phyloP scores from a whole-genome alignment of 1,140 invertebrate species.

The Bombus breviceps region DNA sequence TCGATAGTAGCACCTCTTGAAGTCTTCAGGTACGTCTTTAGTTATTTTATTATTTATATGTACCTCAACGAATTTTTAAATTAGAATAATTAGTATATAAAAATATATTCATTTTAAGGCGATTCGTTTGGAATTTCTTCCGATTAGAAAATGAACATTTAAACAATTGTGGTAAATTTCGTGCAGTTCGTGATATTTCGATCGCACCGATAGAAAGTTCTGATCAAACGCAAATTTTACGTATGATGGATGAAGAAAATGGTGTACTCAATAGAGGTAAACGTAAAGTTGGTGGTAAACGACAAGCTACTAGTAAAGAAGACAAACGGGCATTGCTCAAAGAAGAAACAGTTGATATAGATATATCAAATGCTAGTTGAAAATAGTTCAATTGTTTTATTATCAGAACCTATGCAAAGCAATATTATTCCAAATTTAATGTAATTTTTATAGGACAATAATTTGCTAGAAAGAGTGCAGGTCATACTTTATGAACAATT shows the following conservation, averaged over 20 bases:
- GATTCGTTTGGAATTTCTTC: conserved; percentile 99
- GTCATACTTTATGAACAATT: conserved; percentile 6
- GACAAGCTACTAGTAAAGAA: conserved; percentile 78
- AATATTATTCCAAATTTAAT: conserved; percentile 26
- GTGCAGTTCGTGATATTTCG: conserved; percentile 98
- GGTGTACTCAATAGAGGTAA: conserved; percentile 91
- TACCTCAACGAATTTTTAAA: background rate
- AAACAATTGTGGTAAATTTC: conserved; percentile 99
- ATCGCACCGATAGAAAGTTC: conserved; percentile 97
- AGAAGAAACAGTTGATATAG: conserved; percentile 83
- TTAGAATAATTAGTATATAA: background rate
- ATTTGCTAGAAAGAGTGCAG: background rate
- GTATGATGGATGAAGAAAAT: conserved; percentile 98
- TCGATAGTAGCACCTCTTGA: conserved; percentile 96
- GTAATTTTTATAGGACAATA: background rate
- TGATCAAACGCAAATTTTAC: conserved; percentile 94
- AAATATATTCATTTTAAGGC: conserved; percentile 82
- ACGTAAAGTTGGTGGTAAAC: conserved; percentile 83
- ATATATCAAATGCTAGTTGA: conserved; percentile 80
- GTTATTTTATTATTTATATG: conserved; percentile 7
- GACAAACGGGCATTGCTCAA: conserved; percentile 83
- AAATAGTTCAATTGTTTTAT: conserved; percentile 28
- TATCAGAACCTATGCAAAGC: background rate
- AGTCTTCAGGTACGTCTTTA: conserved; percentile 91
- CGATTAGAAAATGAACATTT: conserved; percentile 99